Conservation (phyloP, 1,140 invertebrate genomes). For the Cotesia vestalis region DNA sequence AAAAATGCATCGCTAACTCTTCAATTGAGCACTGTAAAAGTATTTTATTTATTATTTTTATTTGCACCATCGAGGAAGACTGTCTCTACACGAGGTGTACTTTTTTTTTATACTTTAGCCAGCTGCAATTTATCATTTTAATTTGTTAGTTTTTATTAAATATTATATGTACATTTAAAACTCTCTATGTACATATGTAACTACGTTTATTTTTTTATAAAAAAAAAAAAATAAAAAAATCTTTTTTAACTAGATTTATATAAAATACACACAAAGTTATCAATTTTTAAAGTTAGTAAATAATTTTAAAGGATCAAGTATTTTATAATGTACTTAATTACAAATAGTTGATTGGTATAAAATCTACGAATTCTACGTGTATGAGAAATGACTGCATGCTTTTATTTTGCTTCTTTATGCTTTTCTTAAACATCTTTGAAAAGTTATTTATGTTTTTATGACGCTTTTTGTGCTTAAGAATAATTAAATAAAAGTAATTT, state of each 20-base stretch:
- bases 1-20: slow-evolving; percentile 10
- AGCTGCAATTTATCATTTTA: slow-evolving; percentile 11
- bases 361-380: not conserved
- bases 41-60: slow-evolving; percentile 32
- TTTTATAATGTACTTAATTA: not conserved
- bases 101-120: too few relatives aligned
- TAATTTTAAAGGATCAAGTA: too few relatives aligned
- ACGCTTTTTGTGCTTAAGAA: slow-evolving; percentile 3
- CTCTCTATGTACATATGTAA: slow-evolving; percentile 38
- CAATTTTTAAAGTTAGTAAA: too few relatives aligned
- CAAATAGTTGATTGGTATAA: slow-evolving; percentile 9
- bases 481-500: slow-evolving; percentile 36
- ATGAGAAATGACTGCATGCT: slow-evolving; percentile 1
- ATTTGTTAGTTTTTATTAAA: slow-evolving; percentile 18
- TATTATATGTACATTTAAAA: not conserved
- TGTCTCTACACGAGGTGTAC: not conserved
- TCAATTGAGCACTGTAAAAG: slow-evolving; percentile 12
- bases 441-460: too few relatives aligned
- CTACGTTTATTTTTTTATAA: slow-evolving; percentile 30
- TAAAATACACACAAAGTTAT: too few relatives aligned
- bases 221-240: not conserved
- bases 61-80: slow-evolving; percentile 25
- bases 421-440: too few relatives aligned
- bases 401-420: slow-evolving; percentile 1
- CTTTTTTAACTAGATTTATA: not conserved